Percentiles rank a stretch among this genome's conserved stretches.
These are phyloP conservation scores for Rhopalosiphum nymphaeae DNA, from an alignment of 2,888 invertebrate species.

Conservation along the genomic window DNA sequence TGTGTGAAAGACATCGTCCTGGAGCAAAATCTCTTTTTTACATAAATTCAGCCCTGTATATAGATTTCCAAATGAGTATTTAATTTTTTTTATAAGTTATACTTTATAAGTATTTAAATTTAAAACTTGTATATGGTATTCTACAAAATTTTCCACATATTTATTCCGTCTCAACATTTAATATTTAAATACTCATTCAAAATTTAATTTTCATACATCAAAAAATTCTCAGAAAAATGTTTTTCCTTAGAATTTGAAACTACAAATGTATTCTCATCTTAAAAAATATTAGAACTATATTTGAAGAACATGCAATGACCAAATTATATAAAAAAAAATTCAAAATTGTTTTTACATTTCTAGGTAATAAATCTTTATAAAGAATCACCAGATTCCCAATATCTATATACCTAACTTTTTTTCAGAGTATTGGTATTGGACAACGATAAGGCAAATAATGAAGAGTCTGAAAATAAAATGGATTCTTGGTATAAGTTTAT, in stretches of 20 bases:
- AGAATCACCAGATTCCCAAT: neutral
- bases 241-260: neutral
- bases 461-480: slow-evolving; percentile 20
- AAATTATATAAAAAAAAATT: neutral
- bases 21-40: no score
- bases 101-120: neutral
- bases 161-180: neutral
- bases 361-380: neutral
- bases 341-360: neutral
- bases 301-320: neutral
- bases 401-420: neutral
- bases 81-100: neutral
- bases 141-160: neutral
- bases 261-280: neutral
- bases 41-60: no score
- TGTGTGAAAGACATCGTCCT: no score
- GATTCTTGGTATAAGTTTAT: slow-evolving; percentile 63
- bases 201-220: neutral
- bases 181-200: neutral
- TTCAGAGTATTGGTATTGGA: slow-evolving; percentile 65
- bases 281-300: neutral
- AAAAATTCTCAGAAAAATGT: neutral
- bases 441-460: slow-evolving; percentile 48
- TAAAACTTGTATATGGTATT: neutral
- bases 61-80: neutral